phyloP scores from a whole-genome alignment of 2,888 invertebrate species.

The Chloroclystis v-ata region DNA sequence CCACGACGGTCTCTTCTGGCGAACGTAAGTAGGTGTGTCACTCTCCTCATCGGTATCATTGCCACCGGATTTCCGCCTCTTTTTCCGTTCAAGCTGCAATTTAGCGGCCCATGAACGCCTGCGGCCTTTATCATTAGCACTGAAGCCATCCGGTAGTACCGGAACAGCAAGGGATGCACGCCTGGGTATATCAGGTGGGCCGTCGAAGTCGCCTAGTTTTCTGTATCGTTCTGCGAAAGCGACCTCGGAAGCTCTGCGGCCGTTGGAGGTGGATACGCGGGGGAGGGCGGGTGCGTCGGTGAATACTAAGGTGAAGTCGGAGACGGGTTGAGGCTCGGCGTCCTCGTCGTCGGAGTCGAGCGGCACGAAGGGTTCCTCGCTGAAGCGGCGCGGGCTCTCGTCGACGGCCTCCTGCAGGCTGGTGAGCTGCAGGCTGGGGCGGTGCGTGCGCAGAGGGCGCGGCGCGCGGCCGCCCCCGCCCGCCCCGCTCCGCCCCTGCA shows the following conservation, averaged over 20 bases:
- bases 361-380: slow-evolving; percentile 53
- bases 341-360: slow-evolving; percentile 68
- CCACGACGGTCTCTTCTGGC: slow-evolving; percentile 90
- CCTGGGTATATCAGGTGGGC: slow-evolving; percentile 62
- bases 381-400: slow-evolving; percentile 64
- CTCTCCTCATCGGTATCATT: slow-evolving; percentile 66
- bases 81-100: slow-evolving; percentile 73
- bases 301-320: slow-evolving; percentile 42
- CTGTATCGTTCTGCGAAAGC: slow-evolving; percentile 69
- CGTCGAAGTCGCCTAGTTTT: slow-evolving; percentile 66
- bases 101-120: slow-evolving; percentile 80
- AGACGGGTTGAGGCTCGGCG: slow-evolving; percentile 64
- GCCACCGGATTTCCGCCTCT: slow-evolving; percentile 76
- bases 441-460: slow-evolving; percentile 56
- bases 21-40: slow-evolving; percentile 66
- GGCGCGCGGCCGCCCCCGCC: slow-evolving; percentile 48
- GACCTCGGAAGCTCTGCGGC: slow-evolving; percentile 69
- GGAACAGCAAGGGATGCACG: slow-evolving; percentile 68
- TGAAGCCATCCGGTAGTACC: slow-evolving; percentile 51
- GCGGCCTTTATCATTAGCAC: slow-evolving; percentile 73
- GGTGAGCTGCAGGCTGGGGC: slow-evolving; percentile 67
- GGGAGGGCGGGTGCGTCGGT: slow-evolving; percentile 45
- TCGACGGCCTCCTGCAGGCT: slow-evolving; percentile 68
- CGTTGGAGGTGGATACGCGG: slow-evolving; percentile 50
- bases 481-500: slow-evolving; percentile 49